phyloP scores from a whole-genome alignment of 2,888 invertebrate genomes.

The Argyra leucocephala region DNA sequence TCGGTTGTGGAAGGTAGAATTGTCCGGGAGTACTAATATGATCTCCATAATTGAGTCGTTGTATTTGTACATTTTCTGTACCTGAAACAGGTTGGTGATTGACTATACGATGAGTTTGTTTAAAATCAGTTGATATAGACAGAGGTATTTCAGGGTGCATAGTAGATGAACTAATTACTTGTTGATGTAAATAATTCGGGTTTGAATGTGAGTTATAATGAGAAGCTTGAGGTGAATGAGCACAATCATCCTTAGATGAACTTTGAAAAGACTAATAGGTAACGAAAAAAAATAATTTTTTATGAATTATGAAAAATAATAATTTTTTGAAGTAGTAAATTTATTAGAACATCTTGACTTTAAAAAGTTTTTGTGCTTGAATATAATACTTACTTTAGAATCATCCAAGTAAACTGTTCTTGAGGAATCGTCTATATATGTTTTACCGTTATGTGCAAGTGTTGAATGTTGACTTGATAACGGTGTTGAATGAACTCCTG shows the following conservation, averaged over 20 bases:
- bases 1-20: background rate
- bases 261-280: too few relatives aligned
- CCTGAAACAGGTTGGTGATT: background rate
- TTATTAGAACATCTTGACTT: background rate
- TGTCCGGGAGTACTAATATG: background rate
- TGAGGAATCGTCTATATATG: background rate
- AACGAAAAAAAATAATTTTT: too few relatives aligned
- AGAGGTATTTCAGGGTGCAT: background rate
- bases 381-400: too few relatives aligned
- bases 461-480: background rate
- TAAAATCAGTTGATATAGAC: background rate
- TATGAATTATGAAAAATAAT: too few relatives aligned
- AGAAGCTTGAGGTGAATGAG: too few relatives aligned
- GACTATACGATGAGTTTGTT: background rate
- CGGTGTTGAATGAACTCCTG: background rate
- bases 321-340: background rate
- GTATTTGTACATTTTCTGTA: conserved; percentile 10
- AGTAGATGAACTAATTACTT: background rate
- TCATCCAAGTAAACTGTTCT: background rate
- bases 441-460: background rate
- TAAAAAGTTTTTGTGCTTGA: background rate
- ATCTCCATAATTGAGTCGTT: background rate
- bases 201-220: too few relatives aligned
- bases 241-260: too few relatives aligned
- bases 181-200: too few relatives aligned